phyloP scores from a whole-genome alignment of 2,113 vertebrate genomes.

The Corapipo altera region DNA sequence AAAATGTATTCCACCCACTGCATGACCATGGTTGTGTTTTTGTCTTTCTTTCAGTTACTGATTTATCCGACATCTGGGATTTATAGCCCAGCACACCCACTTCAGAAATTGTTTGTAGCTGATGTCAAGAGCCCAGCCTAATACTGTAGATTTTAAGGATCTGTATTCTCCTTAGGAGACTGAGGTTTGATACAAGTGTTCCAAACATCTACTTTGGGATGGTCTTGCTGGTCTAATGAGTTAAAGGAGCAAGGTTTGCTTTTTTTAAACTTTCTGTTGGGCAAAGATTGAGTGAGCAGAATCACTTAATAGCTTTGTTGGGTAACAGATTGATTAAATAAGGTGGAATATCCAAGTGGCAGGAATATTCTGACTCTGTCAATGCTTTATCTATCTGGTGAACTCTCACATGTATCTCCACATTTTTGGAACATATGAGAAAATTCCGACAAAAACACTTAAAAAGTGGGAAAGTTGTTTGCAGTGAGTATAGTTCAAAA shows the following conservation, averaged over 20 bases:
- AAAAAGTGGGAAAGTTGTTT: background rate
- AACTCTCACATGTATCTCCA: background rate
- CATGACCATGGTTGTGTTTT: background rate
- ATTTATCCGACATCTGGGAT: constrained; percentile 21
- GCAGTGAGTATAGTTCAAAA: background rate
- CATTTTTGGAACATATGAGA: background rate
- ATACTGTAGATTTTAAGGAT: background rate
- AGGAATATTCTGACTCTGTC: background rate
- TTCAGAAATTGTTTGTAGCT: constrained; percentile 20
- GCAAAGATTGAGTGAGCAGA: background rate
- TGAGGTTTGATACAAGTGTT: background rate
- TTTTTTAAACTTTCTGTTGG: background rate
- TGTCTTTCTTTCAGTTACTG: background rate
- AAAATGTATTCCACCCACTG: background rate
- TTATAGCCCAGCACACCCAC: background rate
- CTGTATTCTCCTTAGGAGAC: background rate
- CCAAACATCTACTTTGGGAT: background rate
- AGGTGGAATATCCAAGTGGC: background rate
- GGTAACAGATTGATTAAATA: background rate
- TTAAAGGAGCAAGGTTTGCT: background rate
- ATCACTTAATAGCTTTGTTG: background rate
- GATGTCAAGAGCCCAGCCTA: constrained; percentile 7
- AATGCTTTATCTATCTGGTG: background rate
- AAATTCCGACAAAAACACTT: background rate
- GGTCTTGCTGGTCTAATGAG: background rate